phyloP scores from a whole-genome alignment of 2,888 invertebrate genomes.

The Lamproptera curius region DNA sequence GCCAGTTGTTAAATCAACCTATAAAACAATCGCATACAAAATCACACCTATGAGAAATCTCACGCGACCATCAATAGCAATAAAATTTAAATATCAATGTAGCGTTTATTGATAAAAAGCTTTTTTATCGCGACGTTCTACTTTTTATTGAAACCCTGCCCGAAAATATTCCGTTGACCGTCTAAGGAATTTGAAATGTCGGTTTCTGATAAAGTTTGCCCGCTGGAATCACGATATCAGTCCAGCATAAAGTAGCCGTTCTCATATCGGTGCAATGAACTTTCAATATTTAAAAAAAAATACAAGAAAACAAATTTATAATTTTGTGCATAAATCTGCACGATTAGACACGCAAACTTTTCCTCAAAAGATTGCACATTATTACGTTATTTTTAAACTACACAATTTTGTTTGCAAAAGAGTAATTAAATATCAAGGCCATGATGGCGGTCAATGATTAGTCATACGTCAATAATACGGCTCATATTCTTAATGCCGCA shows the following conservation, averaged over 20 bases:
- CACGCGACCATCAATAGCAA: background rate
- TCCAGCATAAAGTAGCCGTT: too few species aligned
- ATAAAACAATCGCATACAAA: too few species aligned
- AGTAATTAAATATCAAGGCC: background rate
- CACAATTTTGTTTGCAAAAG: slow-evolving; percentile 6
- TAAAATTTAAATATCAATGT: slow-evolving; percentile 7
- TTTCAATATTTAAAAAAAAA: too few species aligned
- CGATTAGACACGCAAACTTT: too few species aligned
- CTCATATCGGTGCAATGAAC: too few species aligned
- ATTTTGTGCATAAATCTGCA: too few species aligned
- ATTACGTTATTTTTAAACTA: too few species aligned
- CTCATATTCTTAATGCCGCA: slow-evolving; percentile 1
- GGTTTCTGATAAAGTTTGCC: slow-evolving; percentile 1
- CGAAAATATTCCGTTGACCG: background rate
- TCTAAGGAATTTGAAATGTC: slow-evolving; percentile 14
- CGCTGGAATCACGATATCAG: too few species aligned
- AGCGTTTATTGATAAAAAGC: background rate
- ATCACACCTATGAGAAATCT: too few species aligned
- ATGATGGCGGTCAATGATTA: slow-evolving; percentile 5
- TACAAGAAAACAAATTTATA: too few species aligned
- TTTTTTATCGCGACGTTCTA: background rate
- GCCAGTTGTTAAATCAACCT: slow-evolving; percentile 1
- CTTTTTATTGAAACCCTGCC: slow-evolving; percentile 1
- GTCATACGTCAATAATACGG: slow-evolving; percentile 5
- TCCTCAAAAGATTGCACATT: too few species aligned